Percentiles rank a stretch among this genome's conserved stretches.
Conservation (phyloP, 1,140 invertebrate genomes). For the Drosophila watanabei region DNA sequence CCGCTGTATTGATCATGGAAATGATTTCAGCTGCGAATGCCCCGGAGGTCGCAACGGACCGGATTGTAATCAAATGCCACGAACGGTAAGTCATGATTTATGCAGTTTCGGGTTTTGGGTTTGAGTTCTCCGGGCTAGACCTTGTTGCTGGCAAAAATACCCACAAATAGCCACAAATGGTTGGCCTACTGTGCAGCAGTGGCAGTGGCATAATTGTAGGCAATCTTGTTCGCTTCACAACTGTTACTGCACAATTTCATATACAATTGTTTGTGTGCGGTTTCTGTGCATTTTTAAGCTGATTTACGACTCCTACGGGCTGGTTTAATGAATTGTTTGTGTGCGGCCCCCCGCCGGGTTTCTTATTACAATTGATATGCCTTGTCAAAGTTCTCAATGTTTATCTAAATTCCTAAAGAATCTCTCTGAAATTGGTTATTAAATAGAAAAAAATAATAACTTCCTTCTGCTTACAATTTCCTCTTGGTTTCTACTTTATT, state of each 20-base stretch:
- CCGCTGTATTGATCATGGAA: slow-evolving; percentile 89
- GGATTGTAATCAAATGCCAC: slow-evolving; percentile 87
- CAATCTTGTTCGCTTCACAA: slow-evolving; percentile 42
- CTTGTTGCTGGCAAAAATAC: slow-evolving; percentile 49
- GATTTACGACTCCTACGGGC: slow-evolving; percentile 58
- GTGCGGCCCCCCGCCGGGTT: background rate
- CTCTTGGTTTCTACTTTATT: too few relatives aligned
- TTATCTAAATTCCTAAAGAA: too few relatives aligned
- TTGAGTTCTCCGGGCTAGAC: background rate
- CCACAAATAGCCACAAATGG: slow-evolving; percentile 67
- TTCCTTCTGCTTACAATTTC: too few relatives aligned
- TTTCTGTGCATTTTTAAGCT: slow-evolving; percentile 51
- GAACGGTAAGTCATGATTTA: slow-evolving; percentile 86
- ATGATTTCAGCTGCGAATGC: slow-evolving; percentile 91
- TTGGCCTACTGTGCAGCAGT: slow-evolving; percentile 38
- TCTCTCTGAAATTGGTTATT: too few relatives aligned
- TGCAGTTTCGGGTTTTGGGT: slow-evolving; percentile 56
- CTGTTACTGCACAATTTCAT: slow-evolving; percentile 25
- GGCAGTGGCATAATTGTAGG: slow-evolving; percentile 42
- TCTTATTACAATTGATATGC: slow-evolving; percentile 13
- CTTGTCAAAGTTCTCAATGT: slow-evolving; percentile 9
- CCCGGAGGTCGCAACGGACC: slow-evolving; percentile 89
- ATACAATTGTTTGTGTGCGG: slow-evolving; percentile 23
- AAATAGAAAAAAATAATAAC: too few relatives aligned
- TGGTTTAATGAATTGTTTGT: slow-evolving; percentile 41